Conservation (phyloP, 2,113 vertebrate genomes). For the Urocitellus parryii region DNA sequence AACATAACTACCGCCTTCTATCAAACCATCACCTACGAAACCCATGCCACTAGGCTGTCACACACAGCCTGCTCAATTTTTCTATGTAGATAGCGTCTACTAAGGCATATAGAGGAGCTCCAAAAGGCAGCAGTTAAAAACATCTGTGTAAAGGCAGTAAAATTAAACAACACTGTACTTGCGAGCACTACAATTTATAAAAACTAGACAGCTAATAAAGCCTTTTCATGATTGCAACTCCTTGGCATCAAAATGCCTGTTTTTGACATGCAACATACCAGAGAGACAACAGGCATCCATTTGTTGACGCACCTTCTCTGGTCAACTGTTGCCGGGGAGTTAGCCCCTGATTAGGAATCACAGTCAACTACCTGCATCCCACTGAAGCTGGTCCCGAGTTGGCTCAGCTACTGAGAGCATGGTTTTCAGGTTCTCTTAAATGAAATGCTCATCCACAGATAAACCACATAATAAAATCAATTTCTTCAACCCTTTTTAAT, state of each 20-base stretch:
- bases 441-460: not conserved
- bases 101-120: not conserved
- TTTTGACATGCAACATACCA: not conserved
- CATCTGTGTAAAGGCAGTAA: constrained; percentile 58
- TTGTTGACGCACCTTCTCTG: constrained; percentile 59
- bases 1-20: not conserved
- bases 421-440: constrained; percentile 33
- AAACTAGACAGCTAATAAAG: not conserved
- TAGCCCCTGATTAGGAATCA: not conserved
- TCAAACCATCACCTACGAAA: constrained; percentile 40
- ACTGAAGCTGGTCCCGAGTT: not conserved
- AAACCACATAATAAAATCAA: constrained; percentile 58
- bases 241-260: not conserved
- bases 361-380: constrained; percentile 25
- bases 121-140: constrained; percentile 34
- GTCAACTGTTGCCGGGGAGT: constrained; percentile 81
- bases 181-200: constrained; percentile 45
- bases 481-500: constrained; percentile 23
- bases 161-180: constrained; percentile 48
- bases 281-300: not conserved
- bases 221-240: not conserved
- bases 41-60: not conserved
- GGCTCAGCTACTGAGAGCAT: constrained; percentile 6
- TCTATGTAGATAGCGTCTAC: constrained; percentile 47
- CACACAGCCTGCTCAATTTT: constrained; percentile 61